Evolutionary conservation across 1,140 invertebrate genomes (phyloP), one percentile per base, ranked within the genome.

Genomic region (Panulirus ornatus): DNA sequence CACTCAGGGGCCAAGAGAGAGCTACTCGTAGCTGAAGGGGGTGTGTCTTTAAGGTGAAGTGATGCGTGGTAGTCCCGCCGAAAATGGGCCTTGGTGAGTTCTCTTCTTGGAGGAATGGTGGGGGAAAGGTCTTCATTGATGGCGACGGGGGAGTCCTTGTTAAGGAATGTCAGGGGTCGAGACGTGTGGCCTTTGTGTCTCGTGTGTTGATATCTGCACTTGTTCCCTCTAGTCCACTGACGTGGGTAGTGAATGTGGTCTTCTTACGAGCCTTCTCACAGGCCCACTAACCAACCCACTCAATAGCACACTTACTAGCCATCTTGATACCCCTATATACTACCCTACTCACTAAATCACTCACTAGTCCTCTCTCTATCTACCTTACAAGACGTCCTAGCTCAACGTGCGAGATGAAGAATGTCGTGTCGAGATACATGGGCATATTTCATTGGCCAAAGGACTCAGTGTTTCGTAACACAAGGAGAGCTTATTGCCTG

Each of bases 131-230:
- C 22, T 38, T 27, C 40, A 75, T 40, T 40, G 71, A 42, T 38
- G 71, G 70, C 5, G 27, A 19, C 5, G 70, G 70, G 27, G 34
- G 30, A 73, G 36, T 14, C n/a, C 58, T 27, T 27, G 22, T 66
- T 66, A 27, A 22, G 58, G 58, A 30, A 66, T 66, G 58, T 66
- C 58, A 66, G 58, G 58, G 58, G 58, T 66, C 58, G n/a, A 66
- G 58, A 27, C 44, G 44, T 11, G 44, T 47, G 44, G n/a, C 14
- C 44, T 47, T 47, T 47, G 44, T 47, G 44, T 11, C 22, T 27
- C 44, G 44, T 47, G 5, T 30, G n/a, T 66, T 66, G 27, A 5
- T 30, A 5, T 30, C n/a, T 66, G 1, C n/a, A 6, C n/a, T 66
- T 66, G 8, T 66, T 0, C 58, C 58, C n/a, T 66, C 22, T 5